These are phyloP conservation scores for Atopsyche davidsoni DNA, from an alignment of 1,140 invertebrate species.

Conservation along the genomic window DNA sequence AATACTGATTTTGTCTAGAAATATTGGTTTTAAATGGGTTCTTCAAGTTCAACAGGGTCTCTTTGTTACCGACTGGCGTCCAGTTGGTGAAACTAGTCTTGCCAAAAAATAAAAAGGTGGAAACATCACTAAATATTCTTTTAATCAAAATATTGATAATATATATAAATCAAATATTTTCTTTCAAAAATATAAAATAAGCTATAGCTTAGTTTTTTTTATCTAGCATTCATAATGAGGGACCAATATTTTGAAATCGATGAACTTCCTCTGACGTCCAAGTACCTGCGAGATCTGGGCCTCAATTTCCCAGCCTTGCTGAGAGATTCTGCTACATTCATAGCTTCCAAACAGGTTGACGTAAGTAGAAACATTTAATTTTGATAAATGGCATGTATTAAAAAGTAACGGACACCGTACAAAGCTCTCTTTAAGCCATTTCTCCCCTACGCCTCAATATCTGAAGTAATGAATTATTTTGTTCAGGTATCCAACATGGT, in stretches of 20 bases:
- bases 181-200: too few species aligned
- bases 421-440: too few species aligned
- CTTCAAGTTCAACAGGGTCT: too few species aligned
- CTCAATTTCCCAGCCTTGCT: slow-evolving; percentile 36
- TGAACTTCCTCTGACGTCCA: slow-evolving; percentile 33
- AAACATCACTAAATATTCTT: too few species aligned
- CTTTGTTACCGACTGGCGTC: too few species aligned
- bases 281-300: slow-evolving; percentile 30
- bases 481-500: slow-evolving; percentile 38
- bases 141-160: too few species aligned
- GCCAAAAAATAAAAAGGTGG: too few species aligned
- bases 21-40: slow-evolving; percentile 15
- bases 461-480: too few species aligned
- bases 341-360: slow-evolving; percentile 33
- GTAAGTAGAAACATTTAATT: slow-evolving; percentile 32
- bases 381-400: background rate
- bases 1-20: slow-evolving; percentile 29
- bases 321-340: slow-evolving; percentile 33
- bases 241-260: slow-evolving; percentile 15
- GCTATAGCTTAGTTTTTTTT: too few species aligned
- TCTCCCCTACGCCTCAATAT: too few species aligned
- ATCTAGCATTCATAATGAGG: slow-evolving; percentile 18
- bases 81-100: too few species aligned
- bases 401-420: too few species aligned
- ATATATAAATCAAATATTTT: background rate